A percentile compares a stretch with the other conserved stretches of the same genome.
Conservation (phyloP, 2,888 invertebrate species). For the Troides oblongomaculatus region DNA sequence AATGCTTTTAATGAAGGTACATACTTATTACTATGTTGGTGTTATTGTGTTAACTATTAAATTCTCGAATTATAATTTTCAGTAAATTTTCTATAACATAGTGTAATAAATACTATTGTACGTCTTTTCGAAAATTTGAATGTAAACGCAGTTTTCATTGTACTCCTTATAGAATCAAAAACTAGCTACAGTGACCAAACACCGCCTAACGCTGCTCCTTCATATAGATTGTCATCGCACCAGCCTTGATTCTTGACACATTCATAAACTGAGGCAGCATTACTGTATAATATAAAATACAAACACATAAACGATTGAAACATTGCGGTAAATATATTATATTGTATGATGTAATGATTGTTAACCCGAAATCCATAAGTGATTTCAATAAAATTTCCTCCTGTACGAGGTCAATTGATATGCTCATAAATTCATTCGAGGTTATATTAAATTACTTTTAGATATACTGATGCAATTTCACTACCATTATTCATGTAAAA, state of each 20-base stretch:
- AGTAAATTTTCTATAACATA: conserved; percentile 56
- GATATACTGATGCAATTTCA: conserved; percentile 52
- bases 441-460: conserved; percentile 55
- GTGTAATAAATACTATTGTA: conserved; percentile 60
- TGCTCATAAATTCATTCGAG: conserved; percentile 64
- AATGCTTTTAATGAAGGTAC: conserved; percentile 22
- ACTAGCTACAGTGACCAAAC: conserved; percentile 3
- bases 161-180: conserved; percentile 17
- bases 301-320: neutral
- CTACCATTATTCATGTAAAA: conserved; percentile 35
- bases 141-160: conserved; percentile 27
- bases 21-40: conserved; percentile 31
- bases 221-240: conserved; percentile 1
- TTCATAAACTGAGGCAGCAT: conserved; percentile 3
- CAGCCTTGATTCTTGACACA: conserved; percentile 1
- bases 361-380: conserved; percentile 21
- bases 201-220: conserved; percentile 2
- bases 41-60: conserved; percentile 30
- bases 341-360: conserved; percentile 2
- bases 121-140: conserved; percentile 35
- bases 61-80: conserved; percentile 16
- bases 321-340: conserved; percentile 18
- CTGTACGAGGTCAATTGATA: conserved; percentile 38
- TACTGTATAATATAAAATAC: neutral
- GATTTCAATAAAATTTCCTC: conserved; percentile 33